Base-by-base conservation (phyloP, 2,797 vertebrate species). In the Tolypeutes matacus region DNA sequence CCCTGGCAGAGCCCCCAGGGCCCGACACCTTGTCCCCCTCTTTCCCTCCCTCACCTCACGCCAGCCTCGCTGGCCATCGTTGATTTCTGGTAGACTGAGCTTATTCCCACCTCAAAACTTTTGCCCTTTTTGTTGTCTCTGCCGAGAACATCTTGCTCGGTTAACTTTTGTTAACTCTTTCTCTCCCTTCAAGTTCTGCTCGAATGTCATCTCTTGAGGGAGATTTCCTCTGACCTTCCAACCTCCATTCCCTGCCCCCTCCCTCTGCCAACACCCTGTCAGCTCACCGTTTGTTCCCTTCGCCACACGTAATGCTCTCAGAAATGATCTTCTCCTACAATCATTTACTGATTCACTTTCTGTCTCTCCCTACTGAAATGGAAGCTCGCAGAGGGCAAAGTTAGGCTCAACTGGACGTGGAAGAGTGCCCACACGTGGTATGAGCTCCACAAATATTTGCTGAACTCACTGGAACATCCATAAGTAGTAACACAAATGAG, bases 181-280 rank as follows among this genome's bases (percentile, higher is more conserved):
- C 62, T 78, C 5, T 58, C 62, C 36, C 20, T 36, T 27, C 15
- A 36, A 77, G 13, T 31, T 81, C 20, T 73, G 46, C 49, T 94
- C 15, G 65, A 46, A 46, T 4, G 5, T 4, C 34, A 8, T 49
- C 21, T 53, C 23, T 72, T 60, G 36, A 56, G 75, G 72, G 15
- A 81, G 21, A 23, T 31, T 51, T 77, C 58, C 23, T 42, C 67
- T 17, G 27, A 11, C 13, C 10, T 1, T 1, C 4, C 5, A 10
- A 0, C 31, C 20, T 49, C 46, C 25, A 10, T 3, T 3, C 8
- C 0, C 6, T 2, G 2, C 4, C 8, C 20, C 7, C 17, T 23
- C 27, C 25, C 49, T 2, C 1, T 10, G 8, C 49, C 23, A 29
- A 2, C 3, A 3, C 36, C 42, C 15, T 39, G 7, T 15, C 15